Evolutionary conservation across 2,888 invertebrate species (phyloP), one percentile per base, ranked within the genome.

Genomic region (Eilema caniola): DNA sequence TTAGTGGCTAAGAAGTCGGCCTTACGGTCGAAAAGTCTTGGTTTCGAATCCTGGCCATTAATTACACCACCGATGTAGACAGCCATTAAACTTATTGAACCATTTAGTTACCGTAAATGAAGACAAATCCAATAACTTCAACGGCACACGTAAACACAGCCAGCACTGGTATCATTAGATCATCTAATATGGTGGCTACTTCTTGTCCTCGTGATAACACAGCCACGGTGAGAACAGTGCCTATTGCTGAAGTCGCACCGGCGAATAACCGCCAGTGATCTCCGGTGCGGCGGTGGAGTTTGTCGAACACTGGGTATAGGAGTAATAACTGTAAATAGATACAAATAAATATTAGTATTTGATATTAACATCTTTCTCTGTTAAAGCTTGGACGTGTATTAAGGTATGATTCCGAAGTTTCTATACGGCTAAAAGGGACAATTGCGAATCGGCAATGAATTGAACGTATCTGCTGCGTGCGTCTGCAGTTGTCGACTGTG

Each of bases 181-280:
- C 93, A 73, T 95, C 95, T 56, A 95, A 64, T 16, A 93, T 75
- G 0, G 88, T 85, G 1, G 91, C 90, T 3, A 93, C 82, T 41
- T 90, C 89, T 23, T 95, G 71, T 5, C 94, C 94, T 72, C 88
- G 88, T 1, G 93, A 85, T 8, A 95, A 81, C 0, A 94, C 88
- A 0, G 92, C 90, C 1, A 95, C 90, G 0, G 95, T 92, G 1
- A 95, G 76, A 0, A 90, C 90, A 1, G 95, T 94, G 0, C 95
- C 95, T 0, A 93, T 82, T 0, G 94, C 93, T 64, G 95, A 95
- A 0, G 86, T 80, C 0, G 92, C 90, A 1, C 91, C 89, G 0
- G 94, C 94, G n/a, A 93, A 91, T 1, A 95, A 79, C 5, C 93
- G 87, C 93, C 95, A 95, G 67, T 95, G 89, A 47, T 94, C 93